Evolutionary conservation across 2,888 invertebrate species (phyloP).

Genomic region (Elmis aenea): DNA sequence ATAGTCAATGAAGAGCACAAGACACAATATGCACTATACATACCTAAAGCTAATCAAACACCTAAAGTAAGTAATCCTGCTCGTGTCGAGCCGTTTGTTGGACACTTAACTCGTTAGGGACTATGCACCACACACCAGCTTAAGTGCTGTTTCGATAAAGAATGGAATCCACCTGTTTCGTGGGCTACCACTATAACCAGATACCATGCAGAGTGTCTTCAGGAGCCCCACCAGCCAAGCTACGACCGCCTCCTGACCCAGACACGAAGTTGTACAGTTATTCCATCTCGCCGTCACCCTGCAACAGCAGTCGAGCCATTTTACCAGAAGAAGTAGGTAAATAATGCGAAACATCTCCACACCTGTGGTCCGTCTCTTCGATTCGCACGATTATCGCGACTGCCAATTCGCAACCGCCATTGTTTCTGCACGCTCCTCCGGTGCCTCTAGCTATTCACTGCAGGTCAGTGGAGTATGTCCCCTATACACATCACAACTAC

Average conservation of each 20-base stretch:
- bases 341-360: constrained; percentile 36
- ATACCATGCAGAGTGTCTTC: constrained; percentile 28
- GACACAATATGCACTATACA: not conserved
- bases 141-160: constrained; percentile 30
- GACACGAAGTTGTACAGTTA: constrained; percentile 53
- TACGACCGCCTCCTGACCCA: constrained; percentile 54
- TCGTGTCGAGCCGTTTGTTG: constrained; percentile 10
- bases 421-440: constrained; percentile 20
- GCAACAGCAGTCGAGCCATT: constrained; percentile 27
- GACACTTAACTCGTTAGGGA: constrained; percentile 13
- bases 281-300: constrained; percentile 43
- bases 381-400: constrained; percentile 21
- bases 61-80: constrained; percentile 14
- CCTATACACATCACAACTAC: constrained; percentile 13
- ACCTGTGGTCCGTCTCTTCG: constrained; percentile 28
- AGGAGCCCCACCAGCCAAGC: constrained; percentile 32
- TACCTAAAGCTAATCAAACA: constrained; percentile 1
- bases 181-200: constrained; percentile 30
- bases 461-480: constrained; percentile 27
- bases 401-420: constrained; percentile 22
- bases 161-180: constrained; percentile 52
- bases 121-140: constrained; percentile 18
- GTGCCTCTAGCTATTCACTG: constrained; percentile 20
- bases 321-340: constrained; percentile 35
- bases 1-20: too few species aligned